Conservation (phyloP, 2,113 vertebrate genomes). For the Prietella phreatophila region DNA sequence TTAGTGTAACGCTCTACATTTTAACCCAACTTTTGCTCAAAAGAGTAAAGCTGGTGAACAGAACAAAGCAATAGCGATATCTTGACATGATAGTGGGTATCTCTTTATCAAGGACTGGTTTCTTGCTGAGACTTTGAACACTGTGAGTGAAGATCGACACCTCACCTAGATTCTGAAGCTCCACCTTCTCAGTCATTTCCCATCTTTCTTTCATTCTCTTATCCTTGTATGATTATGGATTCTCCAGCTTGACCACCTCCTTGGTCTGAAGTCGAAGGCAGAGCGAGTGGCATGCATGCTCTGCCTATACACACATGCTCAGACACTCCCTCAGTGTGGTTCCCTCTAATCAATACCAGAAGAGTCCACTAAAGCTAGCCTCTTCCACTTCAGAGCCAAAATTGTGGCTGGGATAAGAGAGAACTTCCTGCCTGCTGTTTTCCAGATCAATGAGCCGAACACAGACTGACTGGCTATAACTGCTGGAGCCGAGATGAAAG, state of each 20-base stretch:
- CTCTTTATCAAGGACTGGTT: neutral
- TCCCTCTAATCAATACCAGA: conserved; percentile 49
- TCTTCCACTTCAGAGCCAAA: conserved; percentile 34
- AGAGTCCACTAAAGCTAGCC: conserved; percentile 37
- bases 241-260: conserved; percentile 24
- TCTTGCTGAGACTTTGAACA: conserved; percentile 28
- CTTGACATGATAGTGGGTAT: neutral
- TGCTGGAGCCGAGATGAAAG: conserved; percentile 64
- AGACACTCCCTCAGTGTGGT: neutral
- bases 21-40: neutral
- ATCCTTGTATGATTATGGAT: conserved; percentile 42
- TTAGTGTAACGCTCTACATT: neutral
- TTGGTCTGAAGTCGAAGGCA: conserved; percentile 10
- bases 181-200: neutral
- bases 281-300: neutral
- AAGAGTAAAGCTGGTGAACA: conserved; percentile 2
- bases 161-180: neutral
- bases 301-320: conserved; percentile 1
- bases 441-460: conserved; percentile 63
- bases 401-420: conserved; percentile 33
- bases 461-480: conserved; percentile 53
- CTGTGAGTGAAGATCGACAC: neutral
- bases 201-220: conserved; percentile 10
- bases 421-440: conserved; percentile 49
- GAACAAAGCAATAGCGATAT: neutral